Evolutionary conservation across 2,113 vertebrate genomes (phyloP), one percentile per base, ranked within the genome.

Genomic region (Addax nasomaculatus): DNA sequence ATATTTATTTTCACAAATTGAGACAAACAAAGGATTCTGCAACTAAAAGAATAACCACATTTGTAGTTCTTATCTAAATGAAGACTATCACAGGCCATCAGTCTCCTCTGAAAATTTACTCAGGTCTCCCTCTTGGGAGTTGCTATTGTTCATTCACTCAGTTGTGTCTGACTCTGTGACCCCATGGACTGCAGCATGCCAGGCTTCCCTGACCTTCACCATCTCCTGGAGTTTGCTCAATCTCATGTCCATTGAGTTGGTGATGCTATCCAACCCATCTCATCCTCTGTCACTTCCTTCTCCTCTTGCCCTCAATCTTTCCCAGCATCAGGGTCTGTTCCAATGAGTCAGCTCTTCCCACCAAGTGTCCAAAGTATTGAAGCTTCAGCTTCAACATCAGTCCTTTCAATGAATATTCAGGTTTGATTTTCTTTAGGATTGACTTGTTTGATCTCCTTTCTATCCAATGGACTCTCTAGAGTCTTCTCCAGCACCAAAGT

Each of bases 21-120:
- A 93, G 64, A 87, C 16, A 64, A 93, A 55, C 49, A 97, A 83
- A 76, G 73, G 93, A 81, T 85, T 93, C 93, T 92, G 36, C 7
- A 23, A 70, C 23, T 85, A 81, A 96, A 85, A 53, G 58, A 73
- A 81, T 47, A 88, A 85, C 8, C 36, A 84, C 47, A 85, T 95
- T 88, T 90, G 27, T 67, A 57, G n/a, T 64, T 60, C 79, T 55
- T 85, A 73, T 80, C 33, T 62, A 62, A 88, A 49, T 64, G 51
- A 83, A 21, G n/a, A 83, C 62, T 36, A 79, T 78, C 62, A 29
- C 25, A 55, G 27, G 76, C 39, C 19, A 57, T 79, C 30, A 21
- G 14, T 88, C 76, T 88, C 58, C 53, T 83, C 33, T 58, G 58
- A 79, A 17, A 11, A 70, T 43, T 76, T 96, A 80, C 29, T 92